Conservation (phyloP, 2,113 vertebrate genomes). For the Engystomops pustulosus region DNA sequence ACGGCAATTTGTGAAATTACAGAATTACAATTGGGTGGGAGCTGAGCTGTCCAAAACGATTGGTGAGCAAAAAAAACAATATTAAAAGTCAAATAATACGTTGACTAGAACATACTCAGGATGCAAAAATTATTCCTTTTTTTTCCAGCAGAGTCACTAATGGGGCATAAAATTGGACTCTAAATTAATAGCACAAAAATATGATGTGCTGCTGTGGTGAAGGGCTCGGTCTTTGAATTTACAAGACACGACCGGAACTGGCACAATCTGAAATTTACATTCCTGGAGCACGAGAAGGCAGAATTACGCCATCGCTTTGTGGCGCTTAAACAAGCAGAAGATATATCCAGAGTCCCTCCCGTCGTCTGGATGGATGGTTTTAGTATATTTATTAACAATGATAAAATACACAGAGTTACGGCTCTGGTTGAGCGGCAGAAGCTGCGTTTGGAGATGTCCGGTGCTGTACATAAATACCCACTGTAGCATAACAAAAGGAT, state of each 20-base stretch:
- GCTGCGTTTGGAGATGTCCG: not conserved
- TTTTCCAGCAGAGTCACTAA: slow-evolving; percentile 26
- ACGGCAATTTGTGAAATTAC: slow-evolving; percentile 28
- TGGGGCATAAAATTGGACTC: slow-evolving; percentile 43
- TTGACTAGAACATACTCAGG: not conserved
- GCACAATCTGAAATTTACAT: not conserved
- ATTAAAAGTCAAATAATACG: slow-evolving; percentile 24
- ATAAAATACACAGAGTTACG: too few species aligned
- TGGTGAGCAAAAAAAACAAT: slow-evolving; percentile 22
- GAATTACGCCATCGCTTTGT: not conserved
- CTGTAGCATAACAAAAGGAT: slow-evolving; percentile 15
- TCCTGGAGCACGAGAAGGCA: not conserved
- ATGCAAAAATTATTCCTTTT: slow-evolving; percentile 9
- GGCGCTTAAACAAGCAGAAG: not conserved
- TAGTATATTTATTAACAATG: slow-evolving; percentile 10
- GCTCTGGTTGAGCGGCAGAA: not conserved
- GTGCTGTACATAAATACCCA: not conserved
- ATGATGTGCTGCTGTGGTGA: not conserved
- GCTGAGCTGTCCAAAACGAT: not conserved
- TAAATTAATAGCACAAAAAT: slow-evolving; percentile 21
- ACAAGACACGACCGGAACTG: not conserved
- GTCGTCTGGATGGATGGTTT: not conserved
- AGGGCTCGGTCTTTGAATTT: not conserved
- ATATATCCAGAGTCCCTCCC: not conserved
- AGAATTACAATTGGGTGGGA: slow-evolving; percentile 28